These are phyloP conservation scores for Parauchenoglanis ngamensis DNA, from an alignment of 2,797 vertebrate species.

Conservation along the genomic window DNA sequence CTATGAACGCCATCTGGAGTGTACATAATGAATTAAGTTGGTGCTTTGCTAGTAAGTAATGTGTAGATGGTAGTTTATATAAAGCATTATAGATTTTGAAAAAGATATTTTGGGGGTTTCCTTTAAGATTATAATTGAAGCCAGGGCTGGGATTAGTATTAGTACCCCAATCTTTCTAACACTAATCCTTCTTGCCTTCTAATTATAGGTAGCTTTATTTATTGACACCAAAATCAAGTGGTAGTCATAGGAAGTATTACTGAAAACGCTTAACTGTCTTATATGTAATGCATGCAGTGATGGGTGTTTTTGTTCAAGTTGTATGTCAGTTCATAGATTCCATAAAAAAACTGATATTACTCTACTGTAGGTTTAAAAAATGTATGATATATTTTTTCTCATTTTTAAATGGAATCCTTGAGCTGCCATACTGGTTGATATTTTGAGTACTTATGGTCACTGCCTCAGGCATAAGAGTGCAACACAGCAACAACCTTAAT, in stretches of 20 bases:
- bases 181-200: neutral
- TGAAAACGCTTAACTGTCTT: neutral
- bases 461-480: neutral
- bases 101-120: neutral
- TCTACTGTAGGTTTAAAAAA: neutral
- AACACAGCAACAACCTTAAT: neutral
- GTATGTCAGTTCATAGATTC: slow-evolving; percentile 10
- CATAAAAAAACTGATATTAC: neutral
- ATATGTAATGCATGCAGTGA: neutral
- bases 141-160: neutral
- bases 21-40: neutral
- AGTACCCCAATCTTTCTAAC: neutral
- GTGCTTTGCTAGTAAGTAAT: neutral
- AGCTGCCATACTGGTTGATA: slow-evolving; percentile 8
- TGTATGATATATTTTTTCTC: neutral
- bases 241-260: slow-evolving; percentile 9
- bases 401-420: slow-evolving; percentile 6
- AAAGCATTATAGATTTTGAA: neutral
- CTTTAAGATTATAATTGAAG: neutral
- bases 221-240: neutral
- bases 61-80: neutral
- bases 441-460: neutral
- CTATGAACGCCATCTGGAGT: neutral
- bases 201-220: neutral
- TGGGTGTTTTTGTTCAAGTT: neutral